A percentile compares a stretch with the other conserved stretches of the same genome.
Evolutionary conservation across 1,140 invertebrate genomes (phyloP).

Genomic region (Caenorhabditis latens): DNA sequence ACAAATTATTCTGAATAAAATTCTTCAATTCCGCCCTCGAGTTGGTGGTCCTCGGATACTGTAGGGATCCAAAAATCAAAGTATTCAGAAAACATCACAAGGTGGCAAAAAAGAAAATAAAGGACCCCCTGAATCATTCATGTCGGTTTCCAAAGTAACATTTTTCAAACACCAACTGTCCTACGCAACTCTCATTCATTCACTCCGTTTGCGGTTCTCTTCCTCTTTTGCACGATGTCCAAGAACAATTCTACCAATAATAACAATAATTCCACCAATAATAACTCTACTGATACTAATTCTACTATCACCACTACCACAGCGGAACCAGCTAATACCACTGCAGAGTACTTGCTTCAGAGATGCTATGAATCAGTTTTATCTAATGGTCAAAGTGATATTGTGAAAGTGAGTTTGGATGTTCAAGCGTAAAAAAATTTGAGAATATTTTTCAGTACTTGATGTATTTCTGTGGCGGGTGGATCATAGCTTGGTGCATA

Average conservation of each 20-base stretch:
- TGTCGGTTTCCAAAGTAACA: neutral
- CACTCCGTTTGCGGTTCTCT: neutral
- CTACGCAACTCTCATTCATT: constrained; percentile 18
- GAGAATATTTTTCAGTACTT: constrained; percentile 12
- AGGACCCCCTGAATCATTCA: constrained; percentile 11
- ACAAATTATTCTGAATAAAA: neutral
- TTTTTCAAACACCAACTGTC: constrained; percentile 29
- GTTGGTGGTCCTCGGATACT: neutral
- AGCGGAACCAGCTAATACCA: neutral
- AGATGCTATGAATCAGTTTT: constrained; percentile 54
- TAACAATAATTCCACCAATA: neutral
- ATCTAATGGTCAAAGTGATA: constrained; percentile 19
- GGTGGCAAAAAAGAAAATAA: neutral
- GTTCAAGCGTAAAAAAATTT: neutral
- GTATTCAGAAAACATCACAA: constrained; percentile 48
- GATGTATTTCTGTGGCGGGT: constrained; percentile 41
- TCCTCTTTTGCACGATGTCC: neutral
- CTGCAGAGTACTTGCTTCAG: neutral
- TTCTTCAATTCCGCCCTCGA: too few relatives aligned
- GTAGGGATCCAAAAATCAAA: constrained; percentile 26
- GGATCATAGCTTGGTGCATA: constrained; percentile 59
- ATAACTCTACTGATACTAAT: constrained; percentile 1
- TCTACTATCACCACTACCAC: constrained; percentile 4
- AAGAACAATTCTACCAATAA: neutral
- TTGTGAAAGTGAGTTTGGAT: constrained; percentile 19